Base-by-base conservation (phyloP, 2,888 invertebrate genomes). In the Smittia aterrima region DNA sequence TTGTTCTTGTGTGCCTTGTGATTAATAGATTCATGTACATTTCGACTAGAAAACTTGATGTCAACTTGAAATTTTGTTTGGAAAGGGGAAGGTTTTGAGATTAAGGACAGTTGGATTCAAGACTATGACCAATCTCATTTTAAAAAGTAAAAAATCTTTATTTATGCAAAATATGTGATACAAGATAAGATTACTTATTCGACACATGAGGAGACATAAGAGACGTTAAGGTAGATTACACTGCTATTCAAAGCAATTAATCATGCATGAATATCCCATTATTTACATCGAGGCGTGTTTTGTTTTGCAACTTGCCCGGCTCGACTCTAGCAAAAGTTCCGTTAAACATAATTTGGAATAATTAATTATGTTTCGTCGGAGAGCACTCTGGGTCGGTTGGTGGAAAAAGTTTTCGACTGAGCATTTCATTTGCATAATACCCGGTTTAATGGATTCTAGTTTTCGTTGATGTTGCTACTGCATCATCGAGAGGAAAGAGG, bases 221-320 rank as follows among this genome's bases (percentile, higher is more conserved):
- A 9, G 66, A 32, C 66, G 24, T 25, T 1, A 13, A 54, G 25
- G 54, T 54, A 54, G 54, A 54, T 71, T 71, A 71, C 27, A 54
- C 20, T 58, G 7, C 58, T 18, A 22, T 58, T 54, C 32, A 11
- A 25, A 62, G 20, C 38, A 72, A 72, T 72, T 72, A 72, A 72
- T 72, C 72, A 72, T 72, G 72, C 62, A 62, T 24, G 70, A 27
- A 53, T 27, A 54, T 54, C 47, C 47, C 68, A 68, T 68, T 68
- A 68, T 68, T 47, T 47, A 71, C 47, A 54, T 25, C 18, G 41
- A 71, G 70, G 70, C 70, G 70, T 71, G 16, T 54, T 53, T 71
- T 71, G 70, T 71, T 71, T 71, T 47, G 47, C 13, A n/a, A 7
- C 47, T 47, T 13, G 16, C 47, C 47, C 54, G n/a, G 40, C n/a